These are phyloP conservation scores for Hydrolagus colliei DNA, from an alignment of 2,797 vertebrate genomes.

Conservation along the genomic window DNA sequence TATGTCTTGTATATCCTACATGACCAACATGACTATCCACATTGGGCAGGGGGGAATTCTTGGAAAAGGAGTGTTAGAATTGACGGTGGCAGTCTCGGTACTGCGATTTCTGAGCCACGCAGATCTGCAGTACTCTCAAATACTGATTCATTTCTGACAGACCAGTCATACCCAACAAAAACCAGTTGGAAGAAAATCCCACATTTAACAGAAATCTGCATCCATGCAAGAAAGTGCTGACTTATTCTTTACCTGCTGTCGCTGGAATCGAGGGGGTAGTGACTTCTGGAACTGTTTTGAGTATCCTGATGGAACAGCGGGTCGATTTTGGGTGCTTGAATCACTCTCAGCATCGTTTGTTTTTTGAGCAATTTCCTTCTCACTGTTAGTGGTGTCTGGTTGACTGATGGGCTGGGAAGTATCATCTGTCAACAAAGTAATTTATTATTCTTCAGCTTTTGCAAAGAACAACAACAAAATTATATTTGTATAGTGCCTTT, in stretches of 20 bases:
- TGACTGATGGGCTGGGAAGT: neutral
- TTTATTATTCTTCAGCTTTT: neutral
- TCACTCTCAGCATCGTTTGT: conserved; percentile 73
- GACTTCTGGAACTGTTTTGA: conserved; percentile 98
- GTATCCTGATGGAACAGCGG: conserved; percentile 83
- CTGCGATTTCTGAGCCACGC: too few species aligned
- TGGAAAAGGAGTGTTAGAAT: too few species aligned
- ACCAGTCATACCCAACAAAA: neutral
- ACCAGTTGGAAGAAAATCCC: neutral
- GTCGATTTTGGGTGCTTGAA: conserved; percentile 72
- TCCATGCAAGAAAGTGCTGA: neutral
- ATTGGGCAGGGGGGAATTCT: neutral
- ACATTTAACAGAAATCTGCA: neutral
- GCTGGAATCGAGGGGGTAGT: conserved; percentile 89
- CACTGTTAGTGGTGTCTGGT: conserved; percentile 55
- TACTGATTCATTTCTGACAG: too few species aligned
- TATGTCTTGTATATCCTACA: too few species aligned
- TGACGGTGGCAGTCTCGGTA: too few species aligned
- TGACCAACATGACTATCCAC: neutral
- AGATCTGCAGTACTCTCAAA: too few species aligned
- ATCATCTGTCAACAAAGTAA: conserved; percentile 15
- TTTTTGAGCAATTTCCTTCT: conserved; percentile 48
- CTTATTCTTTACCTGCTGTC: conserved; percentile 76
- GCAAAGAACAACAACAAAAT: too few species aligned
- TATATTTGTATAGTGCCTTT: too few species aligned